phyloP scores from a whole-genome alignment of 2,113 vertebrate species.

The Colaptes auratus region DNA sequence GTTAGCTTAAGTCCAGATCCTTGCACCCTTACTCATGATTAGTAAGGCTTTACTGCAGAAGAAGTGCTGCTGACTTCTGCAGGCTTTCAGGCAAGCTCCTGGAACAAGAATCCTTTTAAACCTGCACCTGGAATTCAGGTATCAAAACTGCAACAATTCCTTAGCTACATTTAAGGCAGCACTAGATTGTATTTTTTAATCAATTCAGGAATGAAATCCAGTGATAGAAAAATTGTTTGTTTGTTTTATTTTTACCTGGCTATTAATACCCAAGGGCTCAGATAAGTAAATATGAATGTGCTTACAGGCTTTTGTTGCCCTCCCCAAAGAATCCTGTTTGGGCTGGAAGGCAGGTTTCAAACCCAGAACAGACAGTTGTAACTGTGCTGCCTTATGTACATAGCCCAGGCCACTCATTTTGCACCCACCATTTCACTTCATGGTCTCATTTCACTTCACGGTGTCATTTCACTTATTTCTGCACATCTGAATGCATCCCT shows the following conservation, averaged over 20 bases:
- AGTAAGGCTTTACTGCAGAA: background rate
- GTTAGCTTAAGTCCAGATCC: conserved; percentile 33
- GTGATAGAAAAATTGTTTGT: background rate
- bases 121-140: background rate
- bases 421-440: conserved; percentile 56
- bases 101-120: conserved; percentile 1
- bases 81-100: background rate
- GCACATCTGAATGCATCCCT: conserved; percentile 16
- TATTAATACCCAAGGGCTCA: background rate
- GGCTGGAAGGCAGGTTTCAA: conserved; percentile 30
- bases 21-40: background rate
- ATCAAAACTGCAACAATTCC: background rate
- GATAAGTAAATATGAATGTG: background rate
- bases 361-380: conserved; percentile 14
- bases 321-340: background rate
- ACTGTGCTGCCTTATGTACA: background rate
- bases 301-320: conserved; percentile 2
- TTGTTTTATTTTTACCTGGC: too few relatives aligned
- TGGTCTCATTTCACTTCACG: conserved; percentile 38
- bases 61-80: background rate
- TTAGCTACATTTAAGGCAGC: background rate
- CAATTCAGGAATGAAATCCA: background rate
- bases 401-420: conserved; percentile 38
- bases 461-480: conserved; percentile 5
- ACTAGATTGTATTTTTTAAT: background rate